Percentiles rank a stretch among this genome's conserved stretches.
Evolutionary conservation across 2,888 invertebrate species (phyloP).

Genomic region (Cheiracanthium punctorium): DNA sequence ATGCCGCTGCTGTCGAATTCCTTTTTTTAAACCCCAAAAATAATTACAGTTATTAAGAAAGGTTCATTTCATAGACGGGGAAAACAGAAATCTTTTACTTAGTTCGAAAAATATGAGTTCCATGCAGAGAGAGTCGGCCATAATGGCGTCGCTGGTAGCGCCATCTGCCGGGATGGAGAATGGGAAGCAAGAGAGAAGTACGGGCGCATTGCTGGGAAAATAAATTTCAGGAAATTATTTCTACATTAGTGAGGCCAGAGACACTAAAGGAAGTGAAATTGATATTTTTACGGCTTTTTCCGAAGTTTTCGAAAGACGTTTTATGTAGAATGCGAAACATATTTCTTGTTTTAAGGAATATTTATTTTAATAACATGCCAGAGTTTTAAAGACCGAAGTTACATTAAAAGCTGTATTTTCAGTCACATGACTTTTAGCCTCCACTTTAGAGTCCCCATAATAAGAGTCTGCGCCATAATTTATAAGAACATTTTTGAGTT

Average conservation of each 20-base stretch:
- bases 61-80: neutral
- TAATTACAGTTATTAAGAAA: neutral
- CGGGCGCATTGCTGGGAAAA: constrained; percentile 19
- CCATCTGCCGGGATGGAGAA: constrained; percentile 36
- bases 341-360: neutral
- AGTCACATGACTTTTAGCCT: too few relatives aligned
- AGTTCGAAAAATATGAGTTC: constrained; percentile 35
- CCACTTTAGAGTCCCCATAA: too few relatives aligned
- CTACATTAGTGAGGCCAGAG: constrained; percentile 37
- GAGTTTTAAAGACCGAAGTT: neutral
- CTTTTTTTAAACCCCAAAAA: too few relatives aligned
- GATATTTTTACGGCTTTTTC: constrained; percentile 45
- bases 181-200: constrained; percentile 10
- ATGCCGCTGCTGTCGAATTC: too few relatives aligned
- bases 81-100: neutral
- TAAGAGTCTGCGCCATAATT: too few relatives aligned
- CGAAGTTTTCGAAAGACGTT: constrained; percentile 41
- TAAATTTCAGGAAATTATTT: constrained; percentile 52
- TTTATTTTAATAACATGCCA: constrained; percentile 8
- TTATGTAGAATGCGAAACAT: neutral
- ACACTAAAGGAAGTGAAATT: constrained; percentile 44
- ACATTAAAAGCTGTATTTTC: too few relatives aligned
- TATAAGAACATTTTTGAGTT: too few relatives aligned
- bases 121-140: constrained; percentile 23
- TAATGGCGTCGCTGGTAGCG: constrained; percentile 29